These are phyloP conservation scores for Zophobas morio DNA, from an alignment of 1,140 invertebrate genomes.

Conservation along the genomic window DNA sequence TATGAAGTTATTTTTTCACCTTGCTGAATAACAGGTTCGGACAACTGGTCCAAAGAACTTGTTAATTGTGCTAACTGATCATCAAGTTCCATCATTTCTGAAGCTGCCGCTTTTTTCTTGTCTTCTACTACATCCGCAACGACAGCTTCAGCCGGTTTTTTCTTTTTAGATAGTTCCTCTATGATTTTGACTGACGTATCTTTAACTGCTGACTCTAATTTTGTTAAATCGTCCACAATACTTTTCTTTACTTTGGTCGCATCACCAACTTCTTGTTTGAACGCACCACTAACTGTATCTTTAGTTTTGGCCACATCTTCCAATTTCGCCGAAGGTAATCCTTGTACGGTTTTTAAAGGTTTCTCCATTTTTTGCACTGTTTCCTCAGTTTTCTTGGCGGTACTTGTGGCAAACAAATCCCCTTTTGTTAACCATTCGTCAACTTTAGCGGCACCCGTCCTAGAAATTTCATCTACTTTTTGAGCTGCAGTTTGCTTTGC, in stretches of 20 bases:
- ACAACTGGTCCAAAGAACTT: not conserved
- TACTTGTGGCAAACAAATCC: no score
- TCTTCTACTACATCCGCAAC: constrained; percentile 5
- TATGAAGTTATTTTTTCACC: constrained; percentile 35
- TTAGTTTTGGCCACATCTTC: constrained; percentile 11
- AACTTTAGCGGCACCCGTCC: no score
- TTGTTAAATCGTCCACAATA: constrained; percentile 6
- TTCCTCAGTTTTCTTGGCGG: no score
- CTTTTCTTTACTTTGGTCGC: constrained; percentile 6
- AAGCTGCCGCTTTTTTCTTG: constrained; percentile 15
- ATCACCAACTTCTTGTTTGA: constrained; percentile 1
- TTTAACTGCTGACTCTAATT: constrained; percentile 5
- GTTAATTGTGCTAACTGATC: constrained; percentile 26
- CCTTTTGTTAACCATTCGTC: no score
- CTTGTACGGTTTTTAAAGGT: no score
- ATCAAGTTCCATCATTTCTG: constrained; percentile 18
- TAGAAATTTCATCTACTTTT: no score
- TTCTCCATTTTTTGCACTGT: no score
- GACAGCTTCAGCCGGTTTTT: constrained; percentile 13
- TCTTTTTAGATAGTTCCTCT: constrained; percentile 42
- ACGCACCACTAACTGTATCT: not conserved
- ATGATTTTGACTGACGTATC: constrained; percentile 9
- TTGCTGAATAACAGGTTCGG: not conserved
- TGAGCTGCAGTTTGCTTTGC: no score
- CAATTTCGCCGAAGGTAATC: not conserved